phyloP scores from a whole-genome alignment of 1,140 invertebrate species.

The Magallana ariakensis region DNA sequence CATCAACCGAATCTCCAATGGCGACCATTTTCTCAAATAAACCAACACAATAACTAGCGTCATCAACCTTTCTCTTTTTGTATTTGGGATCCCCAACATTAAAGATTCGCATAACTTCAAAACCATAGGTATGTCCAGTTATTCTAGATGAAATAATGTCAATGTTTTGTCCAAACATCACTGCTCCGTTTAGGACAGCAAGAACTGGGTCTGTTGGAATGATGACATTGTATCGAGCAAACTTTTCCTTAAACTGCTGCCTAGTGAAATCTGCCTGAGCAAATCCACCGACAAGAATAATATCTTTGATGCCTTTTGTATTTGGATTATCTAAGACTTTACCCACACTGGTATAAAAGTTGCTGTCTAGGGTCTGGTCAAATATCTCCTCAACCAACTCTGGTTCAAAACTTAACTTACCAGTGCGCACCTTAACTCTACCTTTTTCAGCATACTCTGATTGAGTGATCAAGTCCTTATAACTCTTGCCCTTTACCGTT shows the following conservation, averaged over 20 bases:
- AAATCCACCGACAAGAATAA: constrained; percentile 52
- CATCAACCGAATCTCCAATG: background rate
- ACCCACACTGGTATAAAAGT: background rate
- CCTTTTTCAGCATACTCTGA: too few relatives aligned
- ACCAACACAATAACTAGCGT: background rate
- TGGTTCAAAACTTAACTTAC: background rate
- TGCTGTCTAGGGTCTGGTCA: background rate
- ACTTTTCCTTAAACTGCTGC: background rate
- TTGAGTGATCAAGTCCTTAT: too few relatives aligned
- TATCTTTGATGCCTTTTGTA: background rate
- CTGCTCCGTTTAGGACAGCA: constrained; percentile 29
- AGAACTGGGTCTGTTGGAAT: background rate
- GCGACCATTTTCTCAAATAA: constrained; percentile 18
- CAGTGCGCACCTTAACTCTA: background rate
- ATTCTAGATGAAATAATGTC: background rate
- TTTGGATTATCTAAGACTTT: background rate
- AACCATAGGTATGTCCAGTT: constrained; percentile 2
- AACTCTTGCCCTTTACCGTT: too few relatives aligned
- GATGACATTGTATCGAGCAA: background rate
- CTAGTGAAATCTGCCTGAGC: too few relatives aligned
- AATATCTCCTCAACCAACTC: background rate
- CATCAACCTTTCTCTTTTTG: background rate
- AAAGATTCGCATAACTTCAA: constrained; percentile 14
- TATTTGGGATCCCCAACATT: background rate
- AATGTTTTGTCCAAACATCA: constrained; percentile 21